phyloP scores from a whole-genome alignment of 2,797 vertebrate genomes.

The Echiichthys vipera region DNA sequence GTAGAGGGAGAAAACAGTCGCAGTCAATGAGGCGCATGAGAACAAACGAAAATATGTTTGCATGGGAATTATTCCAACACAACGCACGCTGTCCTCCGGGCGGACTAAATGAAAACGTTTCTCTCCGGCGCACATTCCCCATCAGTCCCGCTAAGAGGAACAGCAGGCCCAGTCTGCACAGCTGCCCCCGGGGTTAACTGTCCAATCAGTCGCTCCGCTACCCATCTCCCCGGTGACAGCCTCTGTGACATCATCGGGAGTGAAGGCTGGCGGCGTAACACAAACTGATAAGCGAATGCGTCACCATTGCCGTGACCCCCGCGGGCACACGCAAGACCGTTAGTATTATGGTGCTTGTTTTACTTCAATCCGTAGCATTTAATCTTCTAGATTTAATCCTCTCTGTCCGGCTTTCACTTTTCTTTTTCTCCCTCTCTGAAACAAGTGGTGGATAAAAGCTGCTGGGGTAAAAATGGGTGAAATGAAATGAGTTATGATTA shows the following conservation, averaged over 20 bases:
- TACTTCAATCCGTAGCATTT: constrained; percentile 34
- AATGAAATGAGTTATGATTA: too few species aligned
- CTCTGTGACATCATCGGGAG: constrained; percentile 45
- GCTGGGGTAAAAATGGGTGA: too few species aligned
- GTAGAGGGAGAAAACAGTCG: constrained; percentile 23
- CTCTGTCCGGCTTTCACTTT: constrained; percentile 19
- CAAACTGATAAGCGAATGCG: constrained; percentile 39
- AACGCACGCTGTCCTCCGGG: background rate
- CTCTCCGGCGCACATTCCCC: constrained; percentile 58
- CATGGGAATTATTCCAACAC: constrained; percentile 40
- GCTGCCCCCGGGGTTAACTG: constrained; percentile 67
- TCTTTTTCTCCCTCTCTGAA: background rate
- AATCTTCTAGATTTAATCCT: constrained; percentile 54
- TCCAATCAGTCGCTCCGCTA: constrained; percentile 72
- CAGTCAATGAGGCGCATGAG: constrained; percentile 51
- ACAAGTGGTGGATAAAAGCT: constrained; percentile 1
- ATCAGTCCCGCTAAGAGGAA: constrained; percentile 67
- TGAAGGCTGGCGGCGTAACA: constrained; percentile 6
- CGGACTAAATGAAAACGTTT: constrained; percentile 55
- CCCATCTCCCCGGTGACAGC: constrained; percentile 63
- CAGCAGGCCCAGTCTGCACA: constrained; percentile 43
- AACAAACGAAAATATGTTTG: constrained; percentile 61
- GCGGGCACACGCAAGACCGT: constrained; percentile 7
- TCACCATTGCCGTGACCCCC: constrained; percentile 23
- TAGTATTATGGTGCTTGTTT: constrained; percentile 20